phyloP scores from a whole-genome alignment of 2,888 invertebrate genomes.

The Andrena hattorfiana region DNA sequence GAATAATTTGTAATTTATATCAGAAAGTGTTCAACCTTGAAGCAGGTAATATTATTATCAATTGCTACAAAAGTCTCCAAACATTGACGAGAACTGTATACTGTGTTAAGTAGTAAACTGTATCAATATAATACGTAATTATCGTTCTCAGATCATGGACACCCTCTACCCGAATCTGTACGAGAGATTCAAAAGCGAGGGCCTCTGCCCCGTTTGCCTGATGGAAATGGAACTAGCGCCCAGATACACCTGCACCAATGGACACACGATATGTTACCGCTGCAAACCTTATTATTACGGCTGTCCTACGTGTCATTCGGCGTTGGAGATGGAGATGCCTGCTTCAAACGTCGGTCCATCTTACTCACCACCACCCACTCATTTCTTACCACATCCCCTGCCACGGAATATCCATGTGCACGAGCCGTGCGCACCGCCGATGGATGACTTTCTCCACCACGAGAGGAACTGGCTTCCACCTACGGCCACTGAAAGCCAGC shows the following conservation, averaged over 20 bases:
- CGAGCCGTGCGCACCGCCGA: slow-evolving; percentile 73
- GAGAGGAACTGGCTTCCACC: slow-evolving; percentile 69
- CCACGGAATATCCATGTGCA: slow-evolving; percentile 8
- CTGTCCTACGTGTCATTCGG: slow-evolving; percentile 77
- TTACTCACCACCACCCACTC: slow-evolving; percentile 66
- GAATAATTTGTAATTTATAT: too few relatives aligned
- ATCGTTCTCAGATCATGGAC: slow-evolving; percentile 71
- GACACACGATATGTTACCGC: slow-evolving; percentile 78
- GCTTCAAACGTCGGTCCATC: slow-evolving; percentile 47
- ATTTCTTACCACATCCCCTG: slow-evolving; percentile 70
- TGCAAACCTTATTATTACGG: slow-evolving; percentile 80
- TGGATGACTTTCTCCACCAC: slow-evolving; percentile 67
- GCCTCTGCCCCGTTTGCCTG: slow-evolving; percentile 79
- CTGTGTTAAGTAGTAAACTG: too few relatives aligned
- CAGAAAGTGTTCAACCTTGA: not conserved
- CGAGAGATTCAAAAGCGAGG: slow-evolving; percentile 76
- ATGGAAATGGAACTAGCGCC: slow-evolving; percentile 76
- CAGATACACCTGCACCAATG: slow-evolving; percentile 76
- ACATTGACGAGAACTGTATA: too few relatives aligned
- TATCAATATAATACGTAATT: too few relatives aligned
- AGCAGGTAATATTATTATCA: not conserved
- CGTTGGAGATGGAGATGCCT: slow-evolving; percentile 67
- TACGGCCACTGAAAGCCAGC: slow-evolving; percentile 63
- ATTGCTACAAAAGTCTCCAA: too few relatives aligned
- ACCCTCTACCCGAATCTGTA: slow-evolving; percentile 77